Evolutionary conservation across 2,888 invertebrate genomes (phyloP).

Genomic region (Drosophila testacea): DNA sequence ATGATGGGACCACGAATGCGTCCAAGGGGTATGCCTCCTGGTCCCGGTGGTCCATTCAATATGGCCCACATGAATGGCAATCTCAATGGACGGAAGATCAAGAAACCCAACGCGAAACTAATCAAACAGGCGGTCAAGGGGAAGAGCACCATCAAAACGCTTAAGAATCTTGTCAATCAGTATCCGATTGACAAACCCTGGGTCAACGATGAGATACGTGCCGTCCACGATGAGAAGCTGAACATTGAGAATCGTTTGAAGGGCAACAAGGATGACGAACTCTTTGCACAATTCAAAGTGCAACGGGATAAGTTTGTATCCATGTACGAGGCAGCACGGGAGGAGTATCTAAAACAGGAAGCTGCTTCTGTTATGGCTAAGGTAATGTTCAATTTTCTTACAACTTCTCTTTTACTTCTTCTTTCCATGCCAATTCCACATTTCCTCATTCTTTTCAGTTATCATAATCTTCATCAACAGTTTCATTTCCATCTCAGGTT

Average conservation of each 20-base stretch:
- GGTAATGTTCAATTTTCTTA: conserved; percentile 59
- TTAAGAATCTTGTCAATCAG: conserved; percentile 84
- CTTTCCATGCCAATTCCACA: background rate
- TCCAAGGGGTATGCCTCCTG: conserved; percentile 67
- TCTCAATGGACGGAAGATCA: conserved; percentile 72
- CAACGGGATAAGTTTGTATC: conserved; percentile 87
- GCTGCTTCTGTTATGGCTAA: conserved; percentile 82
- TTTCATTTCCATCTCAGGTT: conserved; percentile 1
- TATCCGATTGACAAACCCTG: conserved; percentile 87
- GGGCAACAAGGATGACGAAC: conserved; percentile 86
- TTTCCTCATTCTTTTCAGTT: background rate
- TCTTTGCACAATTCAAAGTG: conserved; percentile 87
- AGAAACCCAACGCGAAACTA: conserved; percentile 78
- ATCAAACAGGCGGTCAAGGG: conserved; percentile 74
- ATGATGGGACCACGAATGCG: conserved; percentile 68
- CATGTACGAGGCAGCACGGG: conserved; percentile 86
- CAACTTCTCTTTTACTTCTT: background rate
- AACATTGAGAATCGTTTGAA: conserved; percentile 86
- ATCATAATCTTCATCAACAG: background rate
- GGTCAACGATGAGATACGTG: conserved; percentile 87
- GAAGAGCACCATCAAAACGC: conserved; percentile 82
- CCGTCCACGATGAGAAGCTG: conserved; percentile 86
- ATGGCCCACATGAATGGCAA: conserved; percentile 58
- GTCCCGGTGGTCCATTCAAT: conserved; percentile 35
- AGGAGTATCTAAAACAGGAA: conserved; percentile 86